These are phyloP conservation scores for Meghimatium bilineatum DNA, from an alignment of 2,888 invertebrate genomes.

Conservation along the genomic window DNA sequence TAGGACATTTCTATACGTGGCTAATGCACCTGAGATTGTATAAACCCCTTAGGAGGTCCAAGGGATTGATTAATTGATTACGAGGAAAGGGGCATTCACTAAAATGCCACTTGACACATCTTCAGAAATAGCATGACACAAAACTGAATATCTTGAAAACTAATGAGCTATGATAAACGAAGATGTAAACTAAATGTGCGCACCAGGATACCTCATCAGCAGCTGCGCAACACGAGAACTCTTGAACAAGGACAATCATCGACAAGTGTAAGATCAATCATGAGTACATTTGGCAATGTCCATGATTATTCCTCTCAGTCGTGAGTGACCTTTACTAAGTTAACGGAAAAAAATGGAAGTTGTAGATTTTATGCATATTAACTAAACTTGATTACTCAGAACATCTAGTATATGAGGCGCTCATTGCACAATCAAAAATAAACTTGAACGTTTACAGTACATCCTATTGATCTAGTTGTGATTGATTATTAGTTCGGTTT, in stretches of 20 bases:
- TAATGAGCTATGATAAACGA: not conserved
- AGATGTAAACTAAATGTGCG: not conserved
- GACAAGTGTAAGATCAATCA: not conserved
- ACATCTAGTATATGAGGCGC: too few relatives aligned
- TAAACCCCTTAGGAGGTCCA: too few relatives aligned
- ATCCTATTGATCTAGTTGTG: too few relatives aligned
- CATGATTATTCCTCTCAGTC: not conserved
- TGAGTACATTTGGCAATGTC: not conserved
- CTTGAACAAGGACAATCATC: not conserved
- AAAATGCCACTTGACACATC: too few relatives aligned
- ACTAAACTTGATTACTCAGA: not conserved
- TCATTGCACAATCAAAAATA: too few relatives aligned
- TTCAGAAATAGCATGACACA: too few relatives aligned
- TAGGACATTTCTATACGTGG: too few relatives aligned
- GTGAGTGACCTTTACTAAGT: not conserved
- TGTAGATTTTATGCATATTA: not conserved
- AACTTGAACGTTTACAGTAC: too few relatives aligned
- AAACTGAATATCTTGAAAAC: not conserved
- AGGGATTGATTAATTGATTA: too few relatives aligned
- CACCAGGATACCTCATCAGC: not conserved
- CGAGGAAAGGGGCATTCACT: too few relatives aligned
- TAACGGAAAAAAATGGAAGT: not conserved
- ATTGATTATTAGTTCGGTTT: too few relatives aligned
- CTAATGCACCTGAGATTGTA: too few relatives aligned
- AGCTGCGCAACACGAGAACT: not conserved